A percentile compares a stretch with the other conserved stretches of the same genome.
Evolutionary conservation across 2,888 invertebrate species (phyloP).

Genomic region (Megamerina dolium): DNA sequence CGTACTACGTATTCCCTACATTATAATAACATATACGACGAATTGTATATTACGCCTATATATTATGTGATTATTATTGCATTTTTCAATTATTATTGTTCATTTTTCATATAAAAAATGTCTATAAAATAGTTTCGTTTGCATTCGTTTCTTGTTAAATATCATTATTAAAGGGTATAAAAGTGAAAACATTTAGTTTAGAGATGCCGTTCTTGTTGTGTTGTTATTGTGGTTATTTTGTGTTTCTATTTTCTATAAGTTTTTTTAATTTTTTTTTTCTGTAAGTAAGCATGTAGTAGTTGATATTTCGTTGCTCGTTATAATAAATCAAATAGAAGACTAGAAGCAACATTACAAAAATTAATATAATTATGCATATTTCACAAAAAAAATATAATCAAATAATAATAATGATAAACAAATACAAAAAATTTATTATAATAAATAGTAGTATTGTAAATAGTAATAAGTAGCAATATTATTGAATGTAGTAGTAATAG

Average conservation of each 20-base stretch:
- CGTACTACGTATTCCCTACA: no score
- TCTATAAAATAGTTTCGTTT: conserved; percentile 39
- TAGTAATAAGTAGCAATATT: no score
- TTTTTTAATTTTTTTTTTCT: no score
- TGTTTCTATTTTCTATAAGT: no score
- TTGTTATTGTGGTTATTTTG: neutral
- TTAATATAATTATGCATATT: conserved; percentile 26
- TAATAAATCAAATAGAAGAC: conserved; percentile 45
- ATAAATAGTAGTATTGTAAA: neutral
- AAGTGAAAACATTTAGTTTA: neutral
- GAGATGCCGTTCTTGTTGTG: no score
- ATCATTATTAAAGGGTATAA: conserved; percentile 20
- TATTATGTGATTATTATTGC: no score
- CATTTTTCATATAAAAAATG: no score
- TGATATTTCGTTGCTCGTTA: conserved; percentile 40
- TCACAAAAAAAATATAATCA: conserved; percentile 29
- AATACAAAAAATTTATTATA: conserved; percentile 22
- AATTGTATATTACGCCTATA: no score
- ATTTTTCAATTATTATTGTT: no score
- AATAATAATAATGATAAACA: conserved; percentile 34
- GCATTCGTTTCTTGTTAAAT: no score
- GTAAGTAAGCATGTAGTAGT: conserved; percentile 3
- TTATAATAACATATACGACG: no score
- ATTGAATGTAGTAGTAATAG: no score
- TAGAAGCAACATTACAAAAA: conserved; percentile 46